Evolutionary conservation across 2,113 vertebrate genomes (phyloP), one percentile per base, ranked within the genome.

Genomic region (Apodemus sylvaticus): DNA sequence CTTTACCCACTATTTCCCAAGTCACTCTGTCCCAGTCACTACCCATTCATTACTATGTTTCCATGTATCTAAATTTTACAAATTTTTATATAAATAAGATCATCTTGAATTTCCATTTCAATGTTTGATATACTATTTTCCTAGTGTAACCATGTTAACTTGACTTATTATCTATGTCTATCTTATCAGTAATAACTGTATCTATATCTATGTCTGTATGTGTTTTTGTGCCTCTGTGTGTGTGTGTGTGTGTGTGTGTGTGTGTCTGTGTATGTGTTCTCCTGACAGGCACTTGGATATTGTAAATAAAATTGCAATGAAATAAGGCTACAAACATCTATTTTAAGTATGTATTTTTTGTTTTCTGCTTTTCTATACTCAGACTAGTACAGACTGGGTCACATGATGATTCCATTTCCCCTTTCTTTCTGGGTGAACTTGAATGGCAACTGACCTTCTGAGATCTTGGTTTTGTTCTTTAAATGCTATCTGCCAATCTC

Each of bases 1-100:
- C 26, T 60, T 48, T n/a, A 31, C 14, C 4, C 34, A 62, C 24
- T 8, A 29, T 39, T 48, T 48, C 4, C 19, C 4, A 7, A 11
- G 16, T 5, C 34, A 45, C 10, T 4, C 68, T 1, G 5, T 12
- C 22, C 4, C n/a, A 34, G 1, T 55, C 2, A 10, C 1, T 45
- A 76, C 26, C 68, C n/a, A 68, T 68, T 76, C 29, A 77, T 58
- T 19, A 29, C n/a, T 36, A 0, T 36, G 51, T 74, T 55, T 92
- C 17, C 42, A 19, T n/a, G 3, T 7, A 7, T 68, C 64, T 3
- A 58, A 12, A 4, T 39, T 62, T 66, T 77, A 16, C 20, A 20
- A 4, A 51, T 14, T 60, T 36, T 20, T 17, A 20, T n/a, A n/a
- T n/a, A 58, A 22, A 19, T 58, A 34, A 39, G 29, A 53, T 26